A percentile compares a stretch with the other conserved stretches of the same genome.
Evolutionary conservation across 2,888 invertebrate species (phyloP).

Genomic region (Nemotelus pantherinus): DNA sequence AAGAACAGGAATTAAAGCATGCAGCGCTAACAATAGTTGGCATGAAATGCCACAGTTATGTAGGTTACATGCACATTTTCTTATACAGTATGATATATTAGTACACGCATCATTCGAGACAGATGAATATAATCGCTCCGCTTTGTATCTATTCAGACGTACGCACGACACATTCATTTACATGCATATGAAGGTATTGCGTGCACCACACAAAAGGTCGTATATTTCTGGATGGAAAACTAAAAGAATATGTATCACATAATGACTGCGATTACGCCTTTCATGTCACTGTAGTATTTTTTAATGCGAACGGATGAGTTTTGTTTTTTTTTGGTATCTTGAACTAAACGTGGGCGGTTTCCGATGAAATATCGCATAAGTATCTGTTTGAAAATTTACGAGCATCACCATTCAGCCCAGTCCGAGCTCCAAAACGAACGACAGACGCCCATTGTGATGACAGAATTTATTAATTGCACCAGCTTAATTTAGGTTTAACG

Average conservation of each 20-base stretch:
- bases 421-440: conserved; percentile 32
- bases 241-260: conserved; percentile 11
- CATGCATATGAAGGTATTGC: neutral
- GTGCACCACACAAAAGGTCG: neutral
- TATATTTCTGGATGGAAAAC: conserved; percentile 14
- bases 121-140: conserved; percentile 31
- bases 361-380: conserved; percentile 16
- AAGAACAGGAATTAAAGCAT: too few relatives aligned
- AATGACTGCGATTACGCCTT: conserved; percentile 33
- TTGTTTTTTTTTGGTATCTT: neutral
- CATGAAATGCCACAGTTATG: too few relatives aligned
- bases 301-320: conserved; percentile 16
- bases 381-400: conserved; percentile 43
- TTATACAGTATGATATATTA: conserved; percentile 16
- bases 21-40: too few relatives aligned
- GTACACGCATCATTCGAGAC: conserved; percentile 23
- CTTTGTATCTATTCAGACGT: conserved; percentile 21
- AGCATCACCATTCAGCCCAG: conserved; percentile 29
- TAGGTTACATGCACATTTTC: neutral
- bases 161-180: neutral
- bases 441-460: conserved; percentile 43
- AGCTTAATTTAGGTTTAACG: conserved; percentile 34
- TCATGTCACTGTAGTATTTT: conserved; percentile 27
- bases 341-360: conserved; percentile 25
- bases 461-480: conserved; percentile 48